Evolutionary conservation across 2,113 vertebrate species (phyloP), one percentile per base, ranked within the genome.

Genomic region (Procavia capensis): DNA sequence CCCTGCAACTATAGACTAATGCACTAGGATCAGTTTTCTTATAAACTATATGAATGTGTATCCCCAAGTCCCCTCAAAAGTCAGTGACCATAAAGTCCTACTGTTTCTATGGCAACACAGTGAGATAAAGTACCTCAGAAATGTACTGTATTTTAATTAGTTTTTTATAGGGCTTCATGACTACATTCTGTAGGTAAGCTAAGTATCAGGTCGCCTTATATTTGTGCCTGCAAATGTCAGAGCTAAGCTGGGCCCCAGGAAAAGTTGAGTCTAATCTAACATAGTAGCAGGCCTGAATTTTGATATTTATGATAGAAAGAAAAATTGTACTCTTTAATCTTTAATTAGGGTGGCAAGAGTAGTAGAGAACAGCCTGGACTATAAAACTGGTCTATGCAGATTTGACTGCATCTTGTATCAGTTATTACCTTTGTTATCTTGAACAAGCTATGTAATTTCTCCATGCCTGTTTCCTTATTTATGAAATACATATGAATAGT

Each of bases 21-120:
- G 45, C n/a, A 61, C 16, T 64, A 1, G 5, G 54, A 36, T 6
- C 4, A 3, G 88, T 94, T 95, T 61, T 64, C 85, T 97, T 83
- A 95, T 16, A 2, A 89, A 76, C 59, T 79, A 96, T 95, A 96
- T 91, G 74, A 96, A 97, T 96, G 95, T 34, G 0, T 95, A 95
- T 88, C 90, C 91, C 98, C 90, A 95, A 61, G 94, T 97, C 97
- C 74, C 96, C 91, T 83, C 11, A 19, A 89, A 97, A 95, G 97
- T 97, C 85, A 97, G 27, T 95, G 90, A 92, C 93, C 78, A n/a
- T 93, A 98, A 97, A 96, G 95, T 92, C 89, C 88, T 76, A 54
- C 70, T 85, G 98, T 98, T 98, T 63, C 98, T 96, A 98, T 98
- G 93, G 95, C 93, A 98, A 97, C 98, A 97, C 97, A 97, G 92